These are phyloP conservation scores for Ariopsis seemanni DNA, from an alignment of 2,113 vertebrate species.

Conservation along the genomic window DNA sequence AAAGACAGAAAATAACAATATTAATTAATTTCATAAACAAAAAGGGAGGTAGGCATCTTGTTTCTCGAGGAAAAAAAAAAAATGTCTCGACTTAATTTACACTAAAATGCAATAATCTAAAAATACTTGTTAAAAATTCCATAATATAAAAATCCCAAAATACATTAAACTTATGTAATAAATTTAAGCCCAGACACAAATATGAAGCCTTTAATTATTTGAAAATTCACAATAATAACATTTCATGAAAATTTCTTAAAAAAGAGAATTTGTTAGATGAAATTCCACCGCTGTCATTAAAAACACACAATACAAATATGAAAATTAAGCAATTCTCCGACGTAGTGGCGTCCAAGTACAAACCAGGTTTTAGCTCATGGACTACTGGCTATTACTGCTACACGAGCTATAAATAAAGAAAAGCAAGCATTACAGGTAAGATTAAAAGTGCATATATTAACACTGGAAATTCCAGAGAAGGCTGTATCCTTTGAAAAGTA, in stretches of 20 bases:
- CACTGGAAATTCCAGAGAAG: slow-evolving; percentile 99
- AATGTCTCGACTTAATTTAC: slow-evolving; percentile 45
- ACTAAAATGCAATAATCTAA: slow-evolving; percentile 59
- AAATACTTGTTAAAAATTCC: slow-evolving; percentile 56
- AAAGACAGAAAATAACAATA: slow-evolving; percentile 72
- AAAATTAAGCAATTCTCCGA: slow-evolving; percentile 74
- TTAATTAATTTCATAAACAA: slow-evolving; percentile 62
- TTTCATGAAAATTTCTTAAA: slow-evolving; percentile 72
- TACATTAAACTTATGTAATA: slow-evolving; percentile 33
- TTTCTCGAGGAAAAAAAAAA: slow-evolving; percentile 19
- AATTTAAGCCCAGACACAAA: slow-evolving; percentile 70
- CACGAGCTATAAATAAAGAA: slow-evolving; percentile 93
- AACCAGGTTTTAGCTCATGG: slow-evolving; percentile 99
- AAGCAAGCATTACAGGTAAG: slow-evolving; percentile 97
- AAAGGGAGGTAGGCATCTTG: neutral
- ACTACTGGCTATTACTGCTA: slow-evolving; percentile 94
- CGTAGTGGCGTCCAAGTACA: slow-evolving; percentile 76
- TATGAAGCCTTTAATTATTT: slow-evolving; percentile 66
- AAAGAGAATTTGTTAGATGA: slow-evolving; percentile 73
- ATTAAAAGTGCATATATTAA: slow-evolving; percentile 93
- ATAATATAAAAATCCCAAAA: neutral
- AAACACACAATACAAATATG: slow-evolving; percentile 73
- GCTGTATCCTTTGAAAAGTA: slow-evolving; percentile 99
- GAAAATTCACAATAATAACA: slow-evolving; percentile 69
- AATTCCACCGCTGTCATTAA: slow-evolving; percentile 74